Evolutionary conservation across 2,113 vertebrate species (phyloP).

Genomic region (Phodopus roborovskii): DNA sequence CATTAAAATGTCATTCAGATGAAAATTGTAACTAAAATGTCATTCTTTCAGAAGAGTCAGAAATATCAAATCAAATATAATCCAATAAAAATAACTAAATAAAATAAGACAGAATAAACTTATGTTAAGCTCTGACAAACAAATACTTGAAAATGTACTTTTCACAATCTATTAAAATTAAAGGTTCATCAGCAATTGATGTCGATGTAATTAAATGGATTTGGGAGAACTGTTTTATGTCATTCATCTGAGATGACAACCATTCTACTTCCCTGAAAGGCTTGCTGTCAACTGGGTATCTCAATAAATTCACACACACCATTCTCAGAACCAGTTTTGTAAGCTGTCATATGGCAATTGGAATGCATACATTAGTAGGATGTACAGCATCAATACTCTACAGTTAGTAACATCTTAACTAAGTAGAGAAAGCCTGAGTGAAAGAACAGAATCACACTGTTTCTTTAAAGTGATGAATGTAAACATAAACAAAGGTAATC

Average conservation of each 20-base stretch:
- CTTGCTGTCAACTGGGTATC: neutral
- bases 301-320: constrained; percentile 22
- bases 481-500: neutral
- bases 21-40: constrained; percentile 71
- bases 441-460: neutral
- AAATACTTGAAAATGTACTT: constrained; percentile 65
- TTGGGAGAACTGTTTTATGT: neutral
- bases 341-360: constrained; percentile 12
- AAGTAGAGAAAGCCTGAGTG: neutral
- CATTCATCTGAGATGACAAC: constrained; percentile 24
- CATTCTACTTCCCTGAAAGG: constrained; percentile 30
- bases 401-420: neutral
- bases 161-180: constrained; percentile 68
- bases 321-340: constrained; percentile 32
- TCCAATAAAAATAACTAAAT: constrained; percentile 69
- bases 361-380: neutral
- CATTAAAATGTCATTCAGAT: constrained; percentile 74
- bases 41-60: constrained; percentile 32
- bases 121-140: constrained; percentile 65
- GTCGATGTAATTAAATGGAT: constrained; percentile 25
- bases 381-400: neutral
- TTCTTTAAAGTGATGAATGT: neutral
- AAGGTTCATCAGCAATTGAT: constrained; percentile 57
- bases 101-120: constrained; percentile 65
- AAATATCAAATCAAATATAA: constrained; percentile 68